Percentiles rank a stretch among this genome's conserved stretches.
These are phyloP conservation scores for Linepithema humile DNA, from an alignment of 1,140 invertebrate species.

Conservation along the genomic window DNA sequence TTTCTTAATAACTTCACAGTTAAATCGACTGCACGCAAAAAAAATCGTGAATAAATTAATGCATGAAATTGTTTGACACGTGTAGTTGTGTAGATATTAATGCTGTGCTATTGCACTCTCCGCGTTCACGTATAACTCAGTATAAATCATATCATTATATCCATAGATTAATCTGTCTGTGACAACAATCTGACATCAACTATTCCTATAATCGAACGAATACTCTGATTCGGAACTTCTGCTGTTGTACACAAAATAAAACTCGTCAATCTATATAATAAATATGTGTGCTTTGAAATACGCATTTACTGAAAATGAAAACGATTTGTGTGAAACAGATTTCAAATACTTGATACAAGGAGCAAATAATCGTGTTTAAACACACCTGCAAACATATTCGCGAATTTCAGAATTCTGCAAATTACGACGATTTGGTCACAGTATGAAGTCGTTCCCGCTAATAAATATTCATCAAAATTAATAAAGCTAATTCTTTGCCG, in stretches of 20 bases:
- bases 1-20: too few relatives aligned
- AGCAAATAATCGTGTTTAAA: too few relatives aligned
- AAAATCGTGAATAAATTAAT: constrained; percentile 44
- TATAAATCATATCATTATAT: constrained; percentile 47
- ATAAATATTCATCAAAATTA: too few relatives aligned
- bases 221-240: constrained; percentile 4
- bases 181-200: too few relatives aligned
- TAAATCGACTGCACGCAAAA: not conserved
- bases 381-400: too few relatives aligned
- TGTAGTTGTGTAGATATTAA: constrained; percentile 17
- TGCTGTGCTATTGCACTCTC: constrained; percentile 11
- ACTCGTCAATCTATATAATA: not conserved
- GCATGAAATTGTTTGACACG: constrained; percentile 14
- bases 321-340: too few relatives aligned
- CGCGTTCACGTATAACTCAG: constrained; percentile 29
- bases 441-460: too few relatives aligned
- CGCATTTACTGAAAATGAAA: too few relatives aligned
- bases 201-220: constrained; percentile 28
- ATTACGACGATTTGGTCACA: too few relatives aligned
- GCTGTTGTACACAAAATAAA: not conserved
- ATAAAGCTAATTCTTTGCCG: not conserved
- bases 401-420: not conserved
- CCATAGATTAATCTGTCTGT: constrained; percentile 20
- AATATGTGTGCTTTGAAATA: not conserved
- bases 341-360: too few relatives aligned